phyloP scores from a whole-genome alignment of 2,113 vertebrate genomes.

The Amia ocellicauda region DNA sequence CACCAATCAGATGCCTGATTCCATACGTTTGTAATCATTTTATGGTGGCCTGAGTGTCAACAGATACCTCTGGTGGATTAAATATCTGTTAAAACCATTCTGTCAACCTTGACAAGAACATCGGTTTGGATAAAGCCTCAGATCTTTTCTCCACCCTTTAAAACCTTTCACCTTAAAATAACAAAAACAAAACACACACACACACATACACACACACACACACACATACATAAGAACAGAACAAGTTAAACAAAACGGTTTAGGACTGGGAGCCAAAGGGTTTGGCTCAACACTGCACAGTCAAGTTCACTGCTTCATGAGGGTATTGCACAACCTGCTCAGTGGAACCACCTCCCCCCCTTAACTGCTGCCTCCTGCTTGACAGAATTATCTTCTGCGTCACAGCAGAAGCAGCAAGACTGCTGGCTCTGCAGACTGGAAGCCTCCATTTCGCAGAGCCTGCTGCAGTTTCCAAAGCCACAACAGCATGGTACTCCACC shows the following conservation, averaged over 20 bases:
- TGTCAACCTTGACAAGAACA: too few relatives aligned
- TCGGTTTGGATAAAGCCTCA: too few relatives aligned
- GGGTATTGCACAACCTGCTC: slow-evolving; percentile 83
- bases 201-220: too few relatives aligned
- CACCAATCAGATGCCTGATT: too few relatives aligned
- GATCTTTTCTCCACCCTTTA: too few relatives aligned
- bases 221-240: slow-evolving; percentile 8
- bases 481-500: slow-evolving; percentile 59
- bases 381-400: slow-evolving; percentile 97
- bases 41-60: too few relatives aligned
- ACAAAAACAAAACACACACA: slow-evolving; percentile 17
- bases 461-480: slow-evolving; percentile 53
- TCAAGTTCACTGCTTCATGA: slow-evolving; percentile 77
- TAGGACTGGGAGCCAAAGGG: slow-evolving; percentile 10
- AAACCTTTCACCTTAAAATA: slow-evolving; percentile 15
- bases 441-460: slow-evolving; percentile 79
- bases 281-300: slow-evolving; percentile 27
- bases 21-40: too few relatives aligned
- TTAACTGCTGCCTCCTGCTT: slow-evolving; percentile 75
- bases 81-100: too few relatives aligned
- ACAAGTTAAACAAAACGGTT: neutral
- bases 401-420: slow-evolving; percentile 85
- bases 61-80: too few relatives aligned
- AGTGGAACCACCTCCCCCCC: slow-evolving; percentile 80
- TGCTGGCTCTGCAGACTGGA: slow-evolving; percentile 75